phyloP scores from a whole-genome alignment of 2,888 invertebrate species.

The Doris montereyensis region DNA sequence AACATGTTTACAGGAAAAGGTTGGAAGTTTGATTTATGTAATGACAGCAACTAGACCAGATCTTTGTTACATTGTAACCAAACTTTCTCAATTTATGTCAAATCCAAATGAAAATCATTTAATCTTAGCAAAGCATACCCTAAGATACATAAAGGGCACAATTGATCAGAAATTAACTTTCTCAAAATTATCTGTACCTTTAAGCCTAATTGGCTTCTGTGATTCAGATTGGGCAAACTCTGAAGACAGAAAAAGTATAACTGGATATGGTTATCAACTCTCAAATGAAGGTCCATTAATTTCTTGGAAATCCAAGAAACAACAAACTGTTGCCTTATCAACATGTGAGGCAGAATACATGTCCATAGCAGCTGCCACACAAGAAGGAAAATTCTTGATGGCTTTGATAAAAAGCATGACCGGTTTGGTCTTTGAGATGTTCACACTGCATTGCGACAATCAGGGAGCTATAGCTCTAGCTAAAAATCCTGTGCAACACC shows the following conservation, averaged over 20 bases:
- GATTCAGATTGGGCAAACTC: conserved; percentile 22
- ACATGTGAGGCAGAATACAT: too few relatives aligned
- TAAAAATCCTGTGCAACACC: conserved; percentile 23
- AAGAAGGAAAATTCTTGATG: neutral
- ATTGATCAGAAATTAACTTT: conserved; percentile 22
- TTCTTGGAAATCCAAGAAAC: too few relatives aligned
- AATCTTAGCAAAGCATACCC: conserved; percentile 17
- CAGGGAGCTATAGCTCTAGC: neutral
- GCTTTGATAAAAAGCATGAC: neutral
- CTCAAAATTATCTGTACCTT: neutral
- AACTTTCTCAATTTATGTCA: conserved; percentile 24
- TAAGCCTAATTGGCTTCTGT: neutral
- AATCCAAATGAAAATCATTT: neutral
- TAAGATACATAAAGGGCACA: conserved; percentile 11
- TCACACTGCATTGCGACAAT: neutral
- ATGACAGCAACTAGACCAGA: conserved; percentile 32
- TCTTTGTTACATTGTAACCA: conserved; percentile 23
- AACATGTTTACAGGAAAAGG: neutral
- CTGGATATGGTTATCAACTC: conserved; percentile 22
- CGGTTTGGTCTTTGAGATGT: too few relatives aligned
- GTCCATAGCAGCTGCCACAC: neutral
- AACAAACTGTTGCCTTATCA: too few relatives aligned
- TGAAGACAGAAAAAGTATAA: conserved; percentile 36
- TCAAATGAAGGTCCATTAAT: neutral
- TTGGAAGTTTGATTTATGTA: conserved; percentile 32